phyloP scores from a whole-genome alignment of 2,113 vertebrate species.

The Caretta caretta region DNA sequence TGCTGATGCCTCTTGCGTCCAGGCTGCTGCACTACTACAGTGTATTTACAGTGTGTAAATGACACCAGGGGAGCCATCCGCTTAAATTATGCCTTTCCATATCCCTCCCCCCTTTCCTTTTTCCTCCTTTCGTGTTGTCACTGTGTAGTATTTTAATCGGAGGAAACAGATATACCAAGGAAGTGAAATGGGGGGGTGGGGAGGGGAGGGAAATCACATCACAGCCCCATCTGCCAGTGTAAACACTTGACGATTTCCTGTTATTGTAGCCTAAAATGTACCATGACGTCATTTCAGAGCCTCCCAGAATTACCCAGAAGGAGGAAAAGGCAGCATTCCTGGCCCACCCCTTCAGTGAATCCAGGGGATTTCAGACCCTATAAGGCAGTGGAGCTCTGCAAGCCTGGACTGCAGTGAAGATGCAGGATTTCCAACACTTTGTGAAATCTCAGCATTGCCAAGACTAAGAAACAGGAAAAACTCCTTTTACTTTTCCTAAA shows the following conservation, averaged over 20 bases:
- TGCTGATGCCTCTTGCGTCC: not conserved
- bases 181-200: slow-evolving; percentile 67
- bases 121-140: slow-evolving; percentile 60
- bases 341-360: slow-evolving; percentile 36
- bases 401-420: not conserved
- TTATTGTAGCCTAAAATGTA: slow-evolving; percentile 84
- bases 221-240: slow-evolving; percentile 77
- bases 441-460: not conserved
- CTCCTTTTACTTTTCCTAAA: slow-evolving; percentile 73
- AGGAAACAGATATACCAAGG: slow-evolving; percentile 84
- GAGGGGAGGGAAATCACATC: slow-evolving; percentile 73
- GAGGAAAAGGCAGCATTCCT: slow-evolving; percentile 68
- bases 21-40: not conserved
- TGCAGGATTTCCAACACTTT: slow-evolving; percentile 52
- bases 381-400: slow-evolving; percentile 75
- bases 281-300: slow-evolving; percentile 80
- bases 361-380: slow-evolving; percentile 76
- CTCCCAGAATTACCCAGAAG: slow-evolving; percentile 73
- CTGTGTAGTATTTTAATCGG: slow-evolving; percentile 80
- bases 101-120: slow-evolving; percentile 59
- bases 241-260: slow-evolving; percentile 87
- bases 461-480: slow-evolving; percentile 62
- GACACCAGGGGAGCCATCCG: not conserved
- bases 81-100: slow-evolving; percentile 30
- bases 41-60: not conserved